Conservation (phyloP, 1,140 invertebrate species). For the Aphelenchoides besseyi region DNA sequence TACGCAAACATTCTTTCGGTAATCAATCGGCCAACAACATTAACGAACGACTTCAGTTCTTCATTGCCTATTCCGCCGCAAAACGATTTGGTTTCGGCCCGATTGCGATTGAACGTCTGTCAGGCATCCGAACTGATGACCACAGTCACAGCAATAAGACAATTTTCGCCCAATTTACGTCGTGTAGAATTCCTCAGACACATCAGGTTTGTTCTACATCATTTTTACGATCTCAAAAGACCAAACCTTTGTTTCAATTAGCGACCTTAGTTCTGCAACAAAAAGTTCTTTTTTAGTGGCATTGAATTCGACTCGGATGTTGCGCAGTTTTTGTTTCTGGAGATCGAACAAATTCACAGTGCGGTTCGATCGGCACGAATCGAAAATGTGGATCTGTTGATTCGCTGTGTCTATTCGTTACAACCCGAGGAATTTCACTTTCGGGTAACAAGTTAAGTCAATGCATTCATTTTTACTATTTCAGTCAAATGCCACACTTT, state of each 20-base stretch:
- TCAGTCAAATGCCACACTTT: background rate
- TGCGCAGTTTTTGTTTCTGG: conserved; percentile 6
- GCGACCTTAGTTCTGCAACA: background rate
- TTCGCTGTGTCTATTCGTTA: conserved; percentile 3
- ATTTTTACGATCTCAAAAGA: background rate
- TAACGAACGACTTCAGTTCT: background rate
- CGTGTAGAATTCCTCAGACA: background rate
- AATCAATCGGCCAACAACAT: background rate
- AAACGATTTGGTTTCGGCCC: background rate
- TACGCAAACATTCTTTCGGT: background rate
- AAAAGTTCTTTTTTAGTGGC: too few relatives aligned
- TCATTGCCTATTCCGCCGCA: background rate
- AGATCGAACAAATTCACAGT: conserved; percentile 4
- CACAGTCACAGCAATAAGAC: conserved; percentile 1
- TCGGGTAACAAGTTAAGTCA: background rate
- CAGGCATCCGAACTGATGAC: background rate
- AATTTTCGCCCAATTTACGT: background rate
- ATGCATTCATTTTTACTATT: background rate
- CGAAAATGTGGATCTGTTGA: background rate
- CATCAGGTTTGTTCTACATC: too few relatives aligned
- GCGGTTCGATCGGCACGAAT: background rate
- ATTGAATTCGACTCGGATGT: conserved; percentile 8
- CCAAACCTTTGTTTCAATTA: background rate
- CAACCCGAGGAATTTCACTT: conserved; percentile 14
- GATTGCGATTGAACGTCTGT: background rate